These are phyloP conservation scores for Pitangus sulphuratus DNA, from an alignment of 2,797 vertebrate genomes.

Conservation along the genomic window DNA sequence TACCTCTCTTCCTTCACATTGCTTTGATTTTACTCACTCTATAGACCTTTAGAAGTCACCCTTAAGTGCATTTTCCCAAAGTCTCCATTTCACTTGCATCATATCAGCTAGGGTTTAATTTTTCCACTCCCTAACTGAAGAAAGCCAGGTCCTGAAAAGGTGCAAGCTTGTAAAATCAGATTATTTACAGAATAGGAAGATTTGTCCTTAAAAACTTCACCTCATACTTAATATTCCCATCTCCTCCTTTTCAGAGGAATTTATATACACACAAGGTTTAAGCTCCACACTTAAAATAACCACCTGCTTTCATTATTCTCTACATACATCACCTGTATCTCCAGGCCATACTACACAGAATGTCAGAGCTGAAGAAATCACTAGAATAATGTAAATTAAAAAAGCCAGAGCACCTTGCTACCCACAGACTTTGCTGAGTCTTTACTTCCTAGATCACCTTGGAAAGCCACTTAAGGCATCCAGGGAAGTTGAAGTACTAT, in stretches of 20 bases:
- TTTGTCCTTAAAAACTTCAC: background rate
- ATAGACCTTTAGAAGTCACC: background rate
- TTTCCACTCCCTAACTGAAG: background rate
- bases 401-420: background rate
- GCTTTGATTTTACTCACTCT: background rate
- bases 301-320: background rate
- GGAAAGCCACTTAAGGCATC: slow-evolving; percentile 36
- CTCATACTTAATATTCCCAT: background rate
- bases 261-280: background rate
- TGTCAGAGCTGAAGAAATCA: background rate
- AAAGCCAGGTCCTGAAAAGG: background rate
- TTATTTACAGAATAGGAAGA: background rate
- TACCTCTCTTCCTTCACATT: background rate
- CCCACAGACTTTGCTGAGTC: background rate
- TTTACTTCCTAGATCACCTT: slow-evolving; percentile 64
- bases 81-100: background rate
- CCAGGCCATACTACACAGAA: background rate
- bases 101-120: background rate
- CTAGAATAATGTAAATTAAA: background rate
- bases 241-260: background rate
- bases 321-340: rapidly evolving
- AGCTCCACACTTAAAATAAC: background rate
- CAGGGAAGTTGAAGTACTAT: slow-evolving; percentile 8
- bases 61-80: background rate
- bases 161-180: background rate